A percentile compares a stretch with the other conserved stretches of the same genome.
phyloP scores from a whole-genome alignment of 1,140 invertebrate species.

The Camponotus pennsylvanicus region DNA sequence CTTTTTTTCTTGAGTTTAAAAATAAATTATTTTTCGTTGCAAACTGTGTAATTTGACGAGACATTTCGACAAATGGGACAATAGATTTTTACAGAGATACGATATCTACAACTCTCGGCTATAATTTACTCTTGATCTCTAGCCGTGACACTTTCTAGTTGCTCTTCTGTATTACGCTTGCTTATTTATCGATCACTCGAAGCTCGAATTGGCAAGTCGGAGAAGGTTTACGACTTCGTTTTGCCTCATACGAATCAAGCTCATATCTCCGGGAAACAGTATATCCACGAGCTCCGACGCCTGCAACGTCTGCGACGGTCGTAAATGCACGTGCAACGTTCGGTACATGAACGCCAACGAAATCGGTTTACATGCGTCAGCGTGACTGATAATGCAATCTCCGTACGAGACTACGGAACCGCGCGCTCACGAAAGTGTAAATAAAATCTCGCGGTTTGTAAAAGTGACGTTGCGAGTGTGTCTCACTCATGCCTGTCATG shows the following conservation, averaged over 20 bases:
- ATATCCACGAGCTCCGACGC: slow-evolving; percentile 15
- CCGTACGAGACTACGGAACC: slow-evolving; percentile 26
- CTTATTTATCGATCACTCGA: slow-evolving; percentile 46
- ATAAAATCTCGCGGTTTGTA: slow-evolving; percentile 47
- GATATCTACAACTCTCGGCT: neutral
- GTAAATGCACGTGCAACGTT: slow-evolving; percentile 67
- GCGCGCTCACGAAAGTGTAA: slow-evolving; percentile 12
- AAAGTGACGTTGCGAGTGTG: slow-evolving; percentile 28
- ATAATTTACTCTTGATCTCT: neutral
- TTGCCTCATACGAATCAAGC: slow-evolving; percentile 30
- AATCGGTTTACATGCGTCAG: slow-evolving; percentile 51
- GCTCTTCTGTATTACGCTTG: neutral
- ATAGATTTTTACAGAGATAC: neutral
- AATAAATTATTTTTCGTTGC: too few relatives aligned
- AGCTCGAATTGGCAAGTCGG: slow-evolving; percentile 10
- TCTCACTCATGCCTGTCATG: neutral
- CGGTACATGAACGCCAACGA: slow-evolving; percentile 42
- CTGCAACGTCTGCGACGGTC: slow-evolving; percentile 60
- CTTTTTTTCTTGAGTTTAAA: too few relatives aligned
- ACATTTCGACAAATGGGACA: neutral
- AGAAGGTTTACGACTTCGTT: slow-evolving; percentile 51
- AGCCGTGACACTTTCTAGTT: neutral
- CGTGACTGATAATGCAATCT: slow-evolving; percentile 61
- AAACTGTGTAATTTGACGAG: too few relatives aligned
- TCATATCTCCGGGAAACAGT: slow-evolving; percentile 55